phyloP scores from a whole-genome alignment of 2,888 invertebrate genomes.

The Microplitis manilae region DNA sequence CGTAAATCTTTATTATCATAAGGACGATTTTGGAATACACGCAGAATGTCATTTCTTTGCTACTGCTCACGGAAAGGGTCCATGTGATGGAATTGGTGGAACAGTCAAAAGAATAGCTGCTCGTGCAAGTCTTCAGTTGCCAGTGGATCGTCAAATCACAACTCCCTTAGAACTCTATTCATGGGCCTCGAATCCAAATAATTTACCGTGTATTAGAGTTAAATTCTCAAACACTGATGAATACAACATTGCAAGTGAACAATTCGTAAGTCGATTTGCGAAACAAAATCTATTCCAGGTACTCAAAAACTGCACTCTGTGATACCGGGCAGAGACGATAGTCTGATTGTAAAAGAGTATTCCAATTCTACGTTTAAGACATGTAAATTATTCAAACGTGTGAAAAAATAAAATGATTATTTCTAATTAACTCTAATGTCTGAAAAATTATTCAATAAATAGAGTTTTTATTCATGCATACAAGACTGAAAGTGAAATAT shows the following conservation, averaged over 20 bases:
- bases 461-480: not conserved
- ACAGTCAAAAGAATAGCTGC: slow-evolving; percentile 46
- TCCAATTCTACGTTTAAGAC: not conserved
- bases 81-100: slow-evolving; percentile 49
- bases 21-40: slow-evolving; percentile 42
- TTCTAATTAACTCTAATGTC: not conserved
- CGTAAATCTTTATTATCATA: slow-evolving; percentile 42
- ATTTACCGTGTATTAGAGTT: slow-evolving; percentile 7
- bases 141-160: slow-evolving; percentile 42
- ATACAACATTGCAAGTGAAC: slow-evolving; percentile 10
- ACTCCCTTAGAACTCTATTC: slow-evolving; percentile 3
- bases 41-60: slow-evolving; percentile 47
- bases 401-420: slow-evolving; percentile 2
- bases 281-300: slow-evolving; percentile 17
- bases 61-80: slow-evolving; percentile 45
- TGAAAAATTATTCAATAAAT: not conserved
- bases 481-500: not conserved
- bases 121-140: slow-evolving; percentile 43
- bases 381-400: slow-evolving; percentile 17
- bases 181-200: slow-evolving; percentile 3
- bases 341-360: slow-evolving; percentile 15
- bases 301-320: slow-evolving; percentile 25
- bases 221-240: slow-evolving; percentile 4
- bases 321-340: slow-evolving; percentile 12
- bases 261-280: slow-evolving; percentile 8